Evolutionary conservation across 2,113 vertebrate genomes (phyloP).

Genomic region (Phyllostomus hastatus): DNA sequence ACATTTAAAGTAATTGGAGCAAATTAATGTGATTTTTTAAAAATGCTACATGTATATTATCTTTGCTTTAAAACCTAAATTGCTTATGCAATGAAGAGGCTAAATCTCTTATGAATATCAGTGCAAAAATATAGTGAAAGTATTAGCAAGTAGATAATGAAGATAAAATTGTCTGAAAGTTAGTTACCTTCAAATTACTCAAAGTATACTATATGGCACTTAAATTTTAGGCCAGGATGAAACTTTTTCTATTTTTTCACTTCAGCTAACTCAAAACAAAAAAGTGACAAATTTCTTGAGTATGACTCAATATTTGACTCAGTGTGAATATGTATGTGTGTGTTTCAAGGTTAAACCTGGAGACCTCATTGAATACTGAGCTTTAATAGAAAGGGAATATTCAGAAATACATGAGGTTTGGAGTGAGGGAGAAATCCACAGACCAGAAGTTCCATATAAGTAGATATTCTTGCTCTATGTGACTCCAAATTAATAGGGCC

Average conservation of each 20-base stretch:
- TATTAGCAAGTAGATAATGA: neutral
- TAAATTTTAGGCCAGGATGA: conserved; percentile 10
- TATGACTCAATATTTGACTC: conserved; percentile 4
- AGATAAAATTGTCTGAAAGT: conserved; percentile 24
- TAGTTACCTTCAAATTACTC: neutral
- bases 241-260: neutral
- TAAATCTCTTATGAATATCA: neutral
- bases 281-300: neutral
- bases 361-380: neutral
- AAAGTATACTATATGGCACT: neutral
- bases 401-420: neutral
- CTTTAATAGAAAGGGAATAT: neutral
- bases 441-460: neutral
- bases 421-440: neutral
- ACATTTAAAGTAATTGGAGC: conserved; percentile 52
- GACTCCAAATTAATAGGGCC: neutral
- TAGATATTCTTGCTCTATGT: neutral
- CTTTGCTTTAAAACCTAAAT: conserved; percentile 41
- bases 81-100: neutral
- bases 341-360: neutral
- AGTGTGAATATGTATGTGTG: neutral
- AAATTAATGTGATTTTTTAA: conserved; percentile 32
- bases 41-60: conserved; percentile 40
- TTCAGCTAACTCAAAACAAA: conserved; percentile 18
- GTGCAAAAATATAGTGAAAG: neutral